These are phyloP conservation scores for Dasyornis broadbenti DNA, from an alignment of 2,113 vertebrate species.

Conservation along the genomic window DNA sequence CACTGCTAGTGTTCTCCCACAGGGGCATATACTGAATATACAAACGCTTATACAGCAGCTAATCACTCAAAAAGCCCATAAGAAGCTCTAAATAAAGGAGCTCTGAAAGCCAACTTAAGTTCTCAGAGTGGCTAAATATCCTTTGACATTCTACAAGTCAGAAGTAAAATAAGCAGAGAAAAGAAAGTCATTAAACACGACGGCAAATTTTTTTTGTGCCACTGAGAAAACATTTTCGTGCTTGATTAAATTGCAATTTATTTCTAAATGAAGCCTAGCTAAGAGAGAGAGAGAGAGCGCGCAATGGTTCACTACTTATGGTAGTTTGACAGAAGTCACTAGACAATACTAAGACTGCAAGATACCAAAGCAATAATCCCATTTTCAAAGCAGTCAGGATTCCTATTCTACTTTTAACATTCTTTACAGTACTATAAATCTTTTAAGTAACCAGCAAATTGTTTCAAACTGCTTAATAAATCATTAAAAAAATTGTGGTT, in stretches of 20 bases:
- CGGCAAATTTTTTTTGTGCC: not conserved
- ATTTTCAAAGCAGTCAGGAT: not conserved
- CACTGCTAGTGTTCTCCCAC: not conserved
- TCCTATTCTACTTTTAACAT: not conserved
- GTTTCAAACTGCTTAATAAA: not conserved
- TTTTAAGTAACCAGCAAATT: not conserved
- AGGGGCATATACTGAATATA: not conserved
- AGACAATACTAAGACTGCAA: not conserved
- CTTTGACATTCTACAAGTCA: not conserved
- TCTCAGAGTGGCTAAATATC: not conserved
- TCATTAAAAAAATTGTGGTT: not conserved
- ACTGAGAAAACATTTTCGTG: not conserved
- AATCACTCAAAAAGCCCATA: not conserved
- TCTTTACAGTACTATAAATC: not conserved
- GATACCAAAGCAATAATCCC: not conserved
- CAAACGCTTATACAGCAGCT: not conserved
- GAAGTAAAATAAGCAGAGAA: not conserved
- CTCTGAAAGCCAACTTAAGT: not conserved
- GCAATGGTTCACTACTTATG: not conserved
- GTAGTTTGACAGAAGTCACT: not conserved
- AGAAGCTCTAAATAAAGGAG: not conserved
- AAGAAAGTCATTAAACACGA: not conserved
- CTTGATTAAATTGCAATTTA: not conserved
- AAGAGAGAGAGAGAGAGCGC: fast-evolving
- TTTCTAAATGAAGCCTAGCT: not conserved